Evolutionary conservation across 2,113 vertebrate species (phyloP).

Genomic region (Archocentrus centrarchus): DNA sequence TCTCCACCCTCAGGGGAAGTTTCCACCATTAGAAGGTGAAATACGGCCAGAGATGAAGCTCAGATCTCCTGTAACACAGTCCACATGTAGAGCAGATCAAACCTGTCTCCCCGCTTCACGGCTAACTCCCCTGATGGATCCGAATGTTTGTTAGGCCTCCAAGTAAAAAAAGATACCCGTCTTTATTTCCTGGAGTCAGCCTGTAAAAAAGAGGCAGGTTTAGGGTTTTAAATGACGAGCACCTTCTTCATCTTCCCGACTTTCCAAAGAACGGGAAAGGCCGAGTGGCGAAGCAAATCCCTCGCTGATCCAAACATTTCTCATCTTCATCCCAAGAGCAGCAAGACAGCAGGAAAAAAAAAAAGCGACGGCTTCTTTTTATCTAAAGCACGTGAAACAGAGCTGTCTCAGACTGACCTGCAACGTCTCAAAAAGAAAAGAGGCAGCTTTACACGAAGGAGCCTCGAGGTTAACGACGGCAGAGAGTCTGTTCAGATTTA

Average conservation of each 20-base stretch:
- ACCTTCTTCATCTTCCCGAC: constrained; percentile 12
- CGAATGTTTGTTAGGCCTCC: constrained; percentile 9
- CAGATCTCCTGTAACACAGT: constrained; percentile 16
- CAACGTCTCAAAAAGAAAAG: background rate
- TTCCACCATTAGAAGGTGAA: constrained; percentile 24
- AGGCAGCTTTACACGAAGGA: background rate
- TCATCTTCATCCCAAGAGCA: constrained; percentile 9
- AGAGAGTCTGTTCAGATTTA: background rate
- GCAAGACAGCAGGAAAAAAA: background rate
- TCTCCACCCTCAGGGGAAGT: background rate
- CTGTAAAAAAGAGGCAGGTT: background rate
- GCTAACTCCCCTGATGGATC: constrained; percentile 15
- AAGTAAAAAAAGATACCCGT: constrained; percentile 7
- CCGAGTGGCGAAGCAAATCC: background rate
- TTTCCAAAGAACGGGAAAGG: background rate
- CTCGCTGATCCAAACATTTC: constrained; percentile 46
- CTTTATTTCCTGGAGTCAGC: constrained; percentile 27
- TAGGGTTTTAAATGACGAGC: background rate
- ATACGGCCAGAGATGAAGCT: constrained; percentile 14
- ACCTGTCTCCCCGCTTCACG: background rate
- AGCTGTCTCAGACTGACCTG: background rate
- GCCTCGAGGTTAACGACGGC: background rate
- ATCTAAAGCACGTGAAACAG: background rate
- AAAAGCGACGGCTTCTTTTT: background rate
- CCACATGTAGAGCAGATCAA: constrained; percentile 39